These are phyloP conservation scores for Ostrea denselamellosa DNA, from an alignment of 1,140 invertebrate species.

Conservation along the genomic window DNA sequence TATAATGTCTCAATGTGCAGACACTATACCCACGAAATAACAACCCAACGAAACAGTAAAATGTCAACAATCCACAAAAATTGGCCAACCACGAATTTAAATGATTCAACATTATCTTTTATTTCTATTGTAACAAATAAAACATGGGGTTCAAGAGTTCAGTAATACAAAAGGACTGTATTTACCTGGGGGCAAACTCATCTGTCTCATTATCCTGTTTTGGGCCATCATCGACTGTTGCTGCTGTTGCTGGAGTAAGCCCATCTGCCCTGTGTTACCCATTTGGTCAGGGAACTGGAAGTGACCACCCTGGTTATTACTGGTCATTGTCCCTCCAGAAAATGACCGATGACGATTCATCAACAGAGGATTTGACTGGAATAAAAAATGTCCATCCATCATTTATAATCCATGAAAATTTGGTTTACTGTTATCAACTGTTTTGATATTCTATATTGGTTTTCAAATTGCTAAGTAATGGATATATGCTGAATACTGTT, in stretches of 20 bases:
- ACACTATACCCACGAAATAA: too few relatives aligned
- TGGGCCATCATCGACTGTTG: slow-evolving; percentile 61
- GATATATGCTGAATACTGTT: too few relatives aligned
- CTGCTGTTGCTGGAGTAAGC: slow-evolving; percentile 63
- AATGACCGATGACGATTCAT: slow-evolving; percentile 69
- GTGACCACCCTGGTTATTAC: slow-evolving; percentile 54
- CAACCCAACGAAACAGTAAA: too few relatives aligned
- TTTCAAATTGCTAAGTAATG: too few relatives aligned
- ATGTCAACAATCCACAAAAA: too few relatives aligned
- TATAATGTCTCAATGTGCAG: too few relatives aligned
- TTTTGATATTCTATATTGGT: not conserved
- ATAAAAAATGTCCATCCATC: slow-evolving; percentile 11
- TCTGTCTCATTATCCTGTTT: slow-evolving; percentile 68
- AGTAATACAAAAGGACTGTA: not conserved
- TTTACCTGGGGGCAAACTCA: slow-evolving; percentile 67
- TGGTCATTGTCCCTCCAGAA: slow-evolving; percentile 69
- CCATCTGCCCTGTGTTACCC: slow-evolving; percentile 60
- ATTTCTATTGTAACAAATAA: too few relatives aligned
- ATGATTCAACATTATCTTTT: too few relatives aligned
- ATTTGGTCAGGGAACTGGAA: slow-evolving; percentile 73
- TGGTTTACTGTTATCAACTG: not conserved
- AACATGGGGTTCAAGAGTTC: too few relatives aligned
- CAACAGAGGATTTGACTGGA: slow-evolving; percentile 65
- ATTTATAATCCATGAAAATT: not conserved
- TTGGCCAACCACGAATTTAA: too few relatives aligned